Conservation (phyloP, 2,113 vertebrate species). For the Prionailurus viverrinus region DNA sequence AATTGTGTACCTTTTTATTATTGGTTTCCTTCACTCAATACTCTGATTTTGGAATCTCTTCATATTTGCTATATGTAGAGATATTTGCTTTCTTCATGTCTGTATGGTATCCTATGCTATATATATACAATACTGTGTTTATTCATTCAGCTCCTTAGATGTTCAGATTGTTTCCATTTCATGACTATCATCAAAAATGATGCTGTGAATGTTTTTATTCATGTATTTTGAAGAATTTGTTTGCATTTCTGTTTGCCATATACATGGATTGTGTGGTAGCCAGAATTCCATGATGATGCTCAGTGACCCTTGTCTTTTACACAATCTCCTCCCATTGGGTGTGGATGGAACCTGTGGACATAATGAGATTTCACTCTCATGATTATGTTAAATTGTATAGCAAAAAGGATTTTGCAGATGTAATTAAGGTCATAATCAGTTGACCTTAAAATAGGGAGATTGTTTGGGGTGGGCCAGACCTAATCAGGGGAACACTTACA, state of each 20-base stretch:
- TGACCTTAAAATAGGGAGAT: neutral
- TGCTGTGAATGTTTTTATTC: neutral
- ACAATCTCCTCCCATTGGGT: neutral
- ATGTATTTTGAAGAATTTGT: neutral
- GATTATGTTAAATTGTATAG: slow-evolving; percentile 15
- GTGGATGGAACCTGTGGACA: neutral
- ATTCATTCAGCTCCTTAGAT: neutral
- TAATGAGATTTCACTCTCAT: neutral
- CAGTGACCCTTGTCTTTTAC: neutral
- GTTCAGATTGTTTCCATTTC: neutral
- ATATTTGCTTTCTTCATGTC: neutral
- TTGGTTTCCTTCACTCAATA: slow-evolving; percentile 17
- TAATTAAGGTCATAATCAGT: neutral
- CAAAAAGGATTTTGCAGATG: neutral
- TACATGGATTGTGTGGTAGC: neutral
- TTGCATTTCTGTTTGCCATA: neutral
- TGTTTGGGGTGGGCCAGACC: neutral
- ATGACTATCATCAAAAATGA: neutral
- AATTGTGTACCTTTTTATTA: neutral
- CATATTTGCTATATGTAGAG: neutral
- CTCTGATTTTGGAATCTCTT: slow-evolving; percentile 18
- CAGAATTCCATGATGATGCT: neutral
- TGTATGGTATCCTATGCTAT: neutral
- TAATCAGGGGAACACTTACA: neutral
- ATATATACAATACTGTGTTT: neutral